Conservation (phyloP, 2,113 vertebrate genomes). For the Chaetodon trifascialis region DNA sequence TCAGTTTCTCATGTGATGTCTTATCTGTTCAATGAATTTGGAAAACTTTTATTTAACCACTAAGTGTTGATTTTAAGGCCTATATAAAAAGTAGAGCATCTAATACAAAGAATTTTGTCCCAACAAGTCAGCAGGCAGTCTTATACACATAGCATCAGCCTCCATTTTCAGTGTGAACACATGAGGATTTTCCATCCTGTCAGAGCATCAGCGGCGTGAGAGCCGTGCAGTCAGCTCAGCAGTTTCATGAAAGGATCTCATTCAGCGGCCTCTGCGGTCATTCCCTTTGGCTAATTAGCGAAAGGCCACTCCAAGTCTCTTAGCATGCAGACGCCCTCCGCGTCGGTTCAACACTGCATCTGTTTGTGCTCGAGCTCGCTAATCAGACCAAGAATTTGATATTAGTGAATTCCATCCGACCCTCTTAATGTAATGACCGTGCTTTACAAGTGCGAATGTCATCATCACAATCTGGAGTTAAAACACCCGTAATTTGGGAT, state of each 20-base stretch:
- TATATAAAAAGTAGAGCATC: neutral
- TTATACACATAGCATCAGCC: neutral
- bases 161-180: slow-evolving; percentile 20
- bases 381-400: slow-evolving; percentile 41
- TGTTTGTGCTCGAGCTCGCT: slow-evolving; percentile 29
- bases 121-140: neutral
- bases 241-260: slow-evolving; percentile 73
- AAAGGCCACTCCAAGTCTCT: slow-evolving; percentile 68
- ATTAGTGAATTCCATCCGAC: slow-evolving; percentile 11
- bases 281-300: slow-evolving; percentile 70
- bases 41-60: neutral
- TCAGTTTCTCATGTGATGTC: neutral
- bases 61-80: too few species aligned
- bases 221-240: slow-evolving; percentile 46
- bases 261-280: slow-evolving; percentile 60
- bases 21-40: neutral
- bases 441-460: neutral
- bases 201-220: slow-evolving; percentile 28
- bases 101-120: neutral
- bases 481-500: neutral
- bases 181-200: slow-evolving; percentile 42
- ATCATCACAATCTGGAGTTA: neutral
- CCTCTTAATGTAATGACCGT: slow-evolving; percentile 33
- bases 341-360: slow-evolving; percentile 42
- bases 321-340: slow-evolving; percentile 69